Base-by-base conservation (phyloP, 2,888 invertebrate species). In the Salpingus planirostris region DNA sequence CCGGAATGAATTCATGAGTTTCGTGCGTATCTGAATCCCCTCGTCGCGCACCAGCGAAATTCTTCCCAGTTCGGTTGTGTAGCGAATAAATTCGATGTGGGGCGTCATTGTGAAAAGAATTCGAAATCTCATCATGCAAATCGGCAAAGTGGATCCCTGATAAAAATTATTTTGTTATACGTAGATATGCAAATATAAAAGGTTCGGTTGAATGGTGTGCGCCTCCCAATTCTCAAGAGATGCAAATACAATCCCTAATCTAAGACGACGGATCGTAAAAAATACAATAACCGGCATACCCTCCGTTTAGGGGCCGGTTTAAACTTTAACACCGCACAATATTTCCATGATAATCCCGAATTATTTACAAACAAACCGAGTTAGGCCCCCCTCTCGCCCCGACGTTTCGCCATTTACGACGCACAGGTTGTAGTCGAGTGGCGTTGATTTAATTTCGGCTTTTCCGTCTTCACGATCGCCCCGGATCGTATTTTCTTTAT, bases 101-200 rank as follows among this genome's bases (percentile, higher is more conserved):
- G n/a, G n/a, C n/a, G n/a, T n/a, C n/a, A n/a, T n/a, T n/a, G n/a
- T n/a, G n/a, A n/a, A n/a, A n/a, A n/a, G n/a, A n/a, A n/a, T n/a
- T n/a, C n/a, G n/a, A n/a, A n/a, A n/a, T n/a, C n/a, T n/a, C n/a
- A n/a, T n/a, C n/a, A n/a, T n/a, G n/a, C n/a, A n/a, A n/a, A n/a
- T n/a, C n/a, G n/a, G n/a, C n/a, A n/a, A n/a, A n/a, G n/a, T n/a
- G n/a, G n/a, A n/a, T n/a, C n/a, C n/a, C n/a, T n/a, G 11, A 58
- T 58, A 59, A 59, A 55, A 21, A 55, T 48, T 54, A 52, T 52
- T 53, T 49, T 42, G 46, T 34, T 44, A n/a, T n/a, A 40, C 40
- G 38, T 44, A 56, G 60, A 60, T 60, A 60, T 60, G 59, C 57
- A 60, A 59, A 59, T 58, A 55, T 54, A 50, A 55, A 54, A 50